Percentiles rank a stretch among this genome's conserved stretches.
These are phyloP conservation scores for Hermaeophaga mercurialis DNA, from an alignment of 2,888 invertebrate species.

Conservation along the genomic window DNA sequence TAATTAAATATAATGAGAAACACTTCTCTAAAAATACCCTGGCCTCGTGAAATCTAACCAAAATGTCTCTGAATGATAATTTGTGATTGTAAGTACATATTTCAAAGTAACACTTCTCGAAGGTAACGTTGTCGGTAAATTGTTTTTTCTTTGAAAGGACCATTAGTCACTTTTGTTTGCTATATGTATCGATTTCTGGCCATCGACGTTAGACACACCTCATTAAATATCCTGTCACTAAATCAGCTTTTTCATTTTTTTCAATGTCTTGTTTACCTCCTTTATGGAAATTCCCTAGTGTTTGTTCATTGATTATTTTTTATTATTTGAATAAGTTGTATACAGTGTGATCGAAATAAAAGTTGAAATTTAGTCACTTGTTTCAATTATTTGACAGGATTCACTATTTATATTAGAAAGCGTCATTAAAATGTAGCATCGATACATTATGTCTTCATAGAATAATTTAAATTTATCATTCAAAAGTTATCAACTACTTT, in stretches of 20 bases:
- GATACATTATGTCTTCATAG: no score
- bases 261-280: slow-evolving; percentile 25
- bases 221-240: slow-evolving; percentile 26
- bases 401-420: no score
- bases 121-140: slow-evolving; percentile 20
- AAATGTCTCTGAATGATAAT: slow-evolving; percentile 8
- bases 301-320: slow-evolving; percentile 21
- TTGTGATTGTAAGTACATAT: slow-evolving; percentile 17
- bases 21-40: no score
- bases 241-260: slow-evolving; percentile 16
- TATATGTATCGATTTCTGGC: slow-evolving; percentile 24
- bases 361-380: no score
- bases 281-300: slow-evolving; percentile 23
- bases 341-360: no score
- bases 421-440: no score
- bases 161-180: slow-evolving; percentile 27
- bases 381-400: no score
- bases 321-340: slow-evolving; percentile 24
- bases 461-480: no score
- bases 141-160: slow-evolving; percentile 25
- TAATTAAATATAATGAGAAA: no score
- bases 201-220: slow-evolving; percentile 19
- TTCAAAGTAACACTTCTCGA: slow-evolving; percentile 21
- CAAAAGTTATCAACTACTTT: no score
- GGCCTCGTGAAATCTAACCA: no score